phyloP scores from a whole-genome alignment of 2,888 invertebrate genomes.

The Aromia moschata region DNA sequence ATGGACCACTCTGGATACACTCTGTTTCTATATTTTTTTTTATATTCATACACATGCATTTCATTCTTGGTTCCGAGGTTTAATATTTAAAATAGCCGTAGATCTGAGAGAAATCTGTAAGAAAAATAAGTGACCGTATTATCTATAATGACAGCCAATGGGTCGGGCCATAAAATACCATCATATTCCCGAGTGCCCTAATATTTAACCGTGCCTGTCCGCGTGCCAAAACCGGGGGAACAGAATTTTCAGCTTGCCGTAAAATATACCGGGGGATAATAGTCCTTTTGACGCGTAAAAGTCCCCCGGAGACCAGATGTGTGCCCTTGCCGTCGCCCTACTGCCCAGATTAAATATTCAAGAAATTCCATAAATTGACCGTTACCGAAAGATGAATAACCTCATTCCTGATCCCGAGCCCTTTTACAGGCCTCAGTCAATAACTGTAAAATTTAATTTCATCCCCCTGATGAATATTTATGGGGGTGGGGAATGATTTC shows the following conservation, averaged over 20 bases:
- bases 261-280: conserved; percentile 17
- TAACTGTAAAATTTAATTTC: conserved; percentile 24
- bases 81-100: no score
- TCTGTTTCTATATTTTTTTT: no score
- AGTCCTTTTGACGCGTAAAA: conserved; percentile 23
- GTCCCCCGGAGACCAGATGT: conserved; percentile 20
- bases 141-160: no score
- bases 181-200: neutral
- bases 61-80: no score
- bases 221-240: neutral
- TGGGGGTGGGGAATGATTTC: no score
- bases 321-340: conserved; percentile 17
- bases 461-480: neutral
- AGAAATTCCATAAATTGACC: conserved; percentile 24
- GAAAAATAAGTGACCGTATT: no score
- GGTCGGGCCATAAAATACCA: no score
- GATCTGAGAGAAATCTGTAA: no score
- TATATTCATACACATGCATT: no score
- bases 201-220: neutral
- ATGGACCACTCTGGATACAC: no score
- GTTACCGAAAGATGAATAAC: conserved; percentile 26
- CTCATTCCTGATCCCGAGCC: conserved; percentile 21
- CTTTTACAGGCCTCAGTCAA: conserved; percentile 14
- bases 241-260: conserved; percentile 3
- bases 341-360: conserved; percentile 27